These are phyloP conservation scores for Erethizon dorsatum DNA, from an alignment of 2,797 vertebrate species.

Conservation along the genomic window DNA sequence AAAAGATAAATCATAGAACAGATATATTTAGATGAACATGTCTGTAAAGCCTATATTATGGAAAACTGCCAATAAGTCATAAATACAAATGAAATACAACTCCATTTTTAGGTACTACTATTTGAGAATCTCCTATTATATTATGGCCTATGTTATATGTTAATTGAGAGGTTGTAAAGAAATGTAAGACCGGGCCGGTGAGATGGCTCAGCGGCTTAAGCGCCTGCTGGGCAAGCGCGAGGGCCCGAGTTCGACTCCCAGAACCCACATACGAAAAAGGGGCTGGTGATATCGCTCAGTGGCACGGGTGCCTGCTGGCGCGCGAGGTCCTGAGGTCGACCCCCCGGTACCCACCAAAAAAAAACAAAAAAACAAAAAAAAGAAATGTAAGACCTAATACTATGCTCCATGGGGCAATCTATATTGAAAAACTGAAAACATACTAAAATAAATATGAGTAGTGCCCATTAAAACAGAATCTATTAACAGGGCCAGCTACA, in stretches of 20 bases:
- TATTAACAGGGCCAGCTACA: background rate
- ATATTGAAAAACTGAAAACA: background rate
- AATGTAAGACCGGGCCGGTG: background rate
- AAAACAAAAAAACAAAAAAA: too few relatives aligned
- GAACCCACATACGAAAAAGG: too few relatives aligned
- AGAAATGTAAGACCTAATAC: background rate
- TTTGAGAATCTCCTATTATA: background rate
- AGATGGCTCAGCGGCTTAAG: too few relatives aligned
- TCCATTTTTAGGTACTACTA: constrained; percentile 50
- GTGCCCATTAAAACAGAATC: background rate
- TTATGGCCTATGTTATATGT: background rate
- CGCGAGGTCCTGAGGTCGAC: too few relatives aligned
- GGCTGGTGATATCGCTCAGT: too few relatives aligned
- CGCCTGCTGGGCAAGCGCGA: too few relatives aligned
- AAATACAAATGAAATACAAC: constrained; percentile 62
- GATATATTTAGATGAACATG: background rate
- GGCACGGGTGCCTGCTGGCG: too few relatives aligned
- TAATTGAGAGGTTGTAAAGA: background rate
- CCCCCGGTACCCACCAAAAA: too few relatives aligned
- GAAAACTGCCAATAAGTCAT: background rate
- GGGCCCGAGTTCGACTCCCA: too few relatives aligned
- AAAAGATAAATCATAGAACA: background rate
- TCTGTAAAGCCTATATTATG: background rate
- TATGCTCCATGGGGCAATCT: background rate
- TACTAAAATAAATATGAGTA: background rate